Conservation (phyloP, 2,113 vertebrate species). For the Triplophysa dalaica region DNA sequence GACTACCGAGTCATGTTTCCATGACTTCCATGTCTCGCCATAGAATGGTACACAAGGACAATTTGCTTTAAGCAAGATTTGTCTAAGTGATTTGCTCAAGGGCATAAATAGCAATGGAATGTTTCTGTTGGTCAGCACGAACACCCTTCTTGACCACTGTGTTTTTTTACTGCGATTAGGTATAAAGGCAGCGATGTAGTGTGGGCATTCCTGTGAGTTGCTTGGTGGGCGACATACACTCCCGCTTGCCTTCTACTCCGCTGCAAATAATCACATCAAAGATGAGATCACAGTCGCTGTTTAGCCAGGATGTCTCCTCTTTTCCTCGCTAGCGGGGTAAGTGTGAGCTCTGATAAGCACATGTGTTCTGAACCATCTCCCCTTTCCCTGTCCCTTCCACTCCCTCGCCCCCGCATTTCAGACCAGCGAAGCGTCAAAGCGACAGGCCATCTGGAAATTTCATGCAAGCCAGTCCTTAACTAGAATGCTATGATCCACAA, state of each 20-base stretch:
- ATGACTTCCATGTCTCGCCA: background rate
- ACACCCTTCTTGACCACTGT: no score
- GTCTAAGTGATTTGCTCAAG: background rate
- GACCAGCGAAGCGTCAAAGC: constrained; percentile 40
- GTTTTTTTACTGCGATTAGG: no score
- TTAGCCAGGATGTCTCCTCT: background rate
- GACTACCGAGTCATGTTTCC: background rate
- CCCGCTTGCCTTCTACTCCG: constrained; percentile 5
- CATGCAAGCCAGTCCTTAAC: constrained; percentile 9
- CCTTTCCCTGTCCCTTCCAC: constrained; percentile 21
- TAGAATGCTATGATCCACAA: background rate
- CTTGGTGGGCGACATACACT: background rate
- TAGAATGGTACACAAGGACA: background rate
- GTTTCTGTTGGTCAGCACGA: background rate
- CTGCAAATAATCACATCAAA: constrained; percentile 38
- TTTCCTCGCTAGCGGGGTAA: background rate
- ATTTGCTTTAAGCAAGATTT: background rate
- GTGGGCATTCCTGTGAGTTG: constrained; percentile 6
- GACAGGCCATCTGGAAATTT: constrained; percentile 38
- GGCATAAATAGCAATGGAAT: background rate
- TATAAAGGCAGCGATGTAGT: background rate
- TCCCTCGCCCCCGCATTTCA: constrained; percentile 1
- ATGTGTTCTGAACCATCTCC: constrained; percentile 35
- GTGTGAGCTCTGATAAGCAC: constrained; percentile 25
- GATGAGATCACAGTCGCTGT: constrained; percentile 33